Percentiles rank a stretch among this genome's conserved stretches.
These are phyloP conservation scores for Anoplius nigerrimus DNA, from an alignment of 2,888 invertebrate genomes.

Conservation along the genomic window DNA sequence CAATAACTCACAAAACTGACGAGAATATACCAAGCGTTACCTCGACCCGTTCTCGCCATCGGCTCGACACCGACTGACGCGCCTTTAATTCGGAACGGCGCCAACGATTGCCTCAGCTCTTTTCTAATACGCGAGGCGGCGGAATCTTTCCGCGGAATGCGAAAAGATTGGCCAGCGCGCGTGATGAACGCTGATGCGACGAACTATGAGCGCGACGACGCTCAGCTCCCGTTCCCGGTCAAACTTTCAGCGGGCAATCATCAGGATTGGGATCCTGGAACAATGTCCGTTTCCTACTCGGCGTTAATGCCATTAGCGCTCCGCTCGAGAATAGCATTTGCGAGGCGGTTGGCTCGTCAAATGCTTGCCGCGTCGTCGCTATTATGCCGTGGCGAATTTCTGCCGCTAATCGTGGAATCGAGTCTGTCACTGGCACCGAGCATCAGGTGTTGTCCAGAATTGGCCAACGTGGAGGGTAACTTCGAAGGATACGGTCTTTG, in stretches of 20 bases:
- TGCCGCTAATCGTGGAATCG: slow-evolving; percentile 50
- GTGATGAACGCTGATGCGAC: too few relatives aligned
- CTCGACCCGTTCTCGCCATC: background rate
- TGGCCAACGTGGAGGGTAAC: too few relatives aligned
- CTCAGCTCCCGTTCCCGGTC: too few relatives aligned
- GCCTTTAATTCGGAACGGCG: too few relatives aligned
- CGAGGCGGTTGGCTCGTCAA: slow-evolving; percentile 34
- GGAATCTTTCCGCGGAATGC: too few relatives aligned
- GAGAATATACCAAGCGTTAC: slow-evolving; percentile 3
- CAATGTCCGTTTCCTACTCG: slow-evolving; percentile 25
- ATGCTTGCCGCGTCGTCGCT: slow-evolving; percentile 49
- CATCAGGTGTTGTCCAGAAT: too few relatives aligned
- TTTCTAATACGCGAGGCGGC: too few relatives aligned
- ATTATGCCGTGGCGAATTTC: slow-evolving; percentile 55
- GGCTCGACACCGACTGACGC: too few relatives aligned
- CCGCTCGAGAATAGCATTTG: slow-evolving; percentile 41
- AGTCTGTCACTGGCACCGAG: background rate
- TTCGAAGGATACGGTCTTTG: background rate
- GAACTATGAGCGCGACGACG: too few relatives aligned
- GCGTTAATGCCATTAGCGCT: slow-evolving; percentile 50
- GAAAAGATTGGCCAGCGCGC: too few relatives aligned
- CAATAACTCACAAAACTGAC: slow-evolving; percentile 22
- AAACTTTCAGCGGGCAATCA: too few relatives aligned
- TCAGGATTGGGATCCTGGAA: slow-evolving; percentile 14
- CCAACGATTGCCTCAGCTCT: too few relatives aligned